Base-by-base conservation (phyloP, 2,113 vertebrate species). In the Echinops telfairi region DNA sequence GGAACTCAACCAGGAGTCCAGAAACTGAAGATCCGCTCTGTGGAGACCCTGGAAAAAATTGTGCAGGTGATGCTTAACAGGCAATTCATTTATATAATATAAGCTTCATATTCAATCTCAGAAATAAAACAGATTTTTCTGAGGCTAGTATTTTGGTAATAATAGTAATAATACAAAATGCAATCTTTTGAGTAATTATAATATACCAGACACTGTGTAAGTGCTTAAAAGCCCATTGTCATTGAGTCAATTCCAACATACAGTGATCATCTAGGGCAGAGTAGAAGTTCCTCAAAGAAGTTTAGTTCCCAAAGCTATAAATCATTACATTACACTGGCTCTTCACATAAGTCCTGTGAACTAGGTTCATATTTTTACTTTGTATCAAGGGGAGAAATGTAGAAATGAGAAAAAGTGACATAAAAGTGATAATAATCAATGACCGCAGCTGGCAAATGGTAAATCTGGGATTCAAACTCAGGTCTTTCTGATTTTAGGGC, bases 61-160 rank as follows among this genome's bases (percentile, higher is more conserved):
- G 97, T 12, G 6, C 96, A 97, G 97, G 97, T 97, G 97, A 97
- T 14, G 0, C 12, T 36, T n/a, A 66, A 33, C 75, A 36, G 29
- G 7, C 0, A 31, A 43, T n/a, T 4, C 33, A 2, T 83, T 73
- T 93, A 11, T 47, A 25, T 91, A 88, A 80, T 40, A 47, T 43
- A 40, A 79, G 29, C 38, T 82, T 85, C 27, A 10, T n/a, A 27
- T 31, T 83, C 38, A 60, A 0, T 76, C 84, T 73, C 57, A 25
- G 33, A 60, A 71, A 80, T 25, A 71, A 76, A 76, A 0, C 1
- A 29, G 47, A 60, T n/a, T 3, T 91, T 6, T 58, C 4, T 60
- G 60, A 70, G 4, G 31, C 81, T 75, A 36, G 29, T 66, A 6
- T 89, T 91, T 40, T 86, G 29, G 6, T 62, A 66, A 31, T 77